Evolutionary conservation across 2,888 invertebrate species (phyloP).

Genomic region (Exephanes ischioxanthus): DNA sequence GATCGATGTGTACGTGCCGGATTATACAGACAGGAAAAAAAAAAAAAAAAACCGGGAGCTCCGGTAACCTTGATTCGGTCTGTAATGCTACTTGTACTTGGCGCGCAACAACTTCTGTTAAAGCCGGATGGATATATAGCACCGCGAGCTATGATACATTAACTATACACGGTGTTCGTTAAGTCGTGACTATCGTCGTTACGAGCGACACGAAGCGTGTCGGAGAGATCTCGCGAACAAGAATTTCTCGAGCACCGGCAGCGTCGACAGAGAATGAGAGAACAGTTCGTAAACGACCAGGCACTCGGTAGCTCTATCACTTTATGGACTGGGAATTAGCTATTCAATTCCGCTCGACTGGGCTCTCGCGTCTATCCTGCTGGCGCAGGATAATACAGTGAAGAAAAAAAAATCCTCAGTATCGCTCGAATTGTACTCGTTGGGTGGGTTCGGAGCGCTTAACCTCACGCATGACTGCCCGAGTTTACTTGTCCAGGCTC

Average conservation of each 20-base stretch:
- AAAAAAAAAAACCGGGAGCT: constrained; percentile 68
- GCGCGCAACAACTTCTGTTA: constrained; percentile 8
- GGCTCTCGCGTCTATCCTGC: constrained; percentile 18
- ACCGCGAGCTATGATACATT: not conserved
- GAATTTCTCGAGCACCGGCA: constrained; percentile 27
- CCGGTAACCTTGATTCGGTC: constrained; percentile 75
- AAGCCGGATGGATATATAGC: constrained; percentile 23
- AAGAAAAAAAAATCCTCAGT: constrained; percentile 9
- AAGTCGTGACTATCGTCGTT: constrained; percentile 49
- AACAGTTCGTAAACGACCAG: constrained; percentile 39
- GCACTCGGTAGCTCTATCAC: constrained; percentile 38
- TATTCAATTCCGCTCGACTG: constrained; percentile 44
- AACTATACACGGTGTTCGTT: constrained; percentile 29
- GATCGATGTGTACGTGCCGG: constrained; percentile 13
- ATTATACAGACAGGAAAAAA: not conserved
- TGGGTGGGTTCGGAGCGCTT: constrained; percentile 13
- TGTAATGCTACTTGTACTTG: constrained; percentile 52
- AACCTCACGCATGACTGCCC: constrained; percentile 30
- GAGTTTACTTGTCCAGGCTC: not conserved
- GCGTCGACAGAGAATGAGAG: not conserved
- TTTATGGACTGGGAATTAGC: constrained; percentile 49
- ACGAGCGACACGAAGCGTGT: constrained; percentile 27
- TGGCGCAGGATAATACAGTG: not conserved
- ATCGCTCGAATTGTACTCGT: constrained; percentile 8
- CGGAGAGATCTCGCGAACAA: constrained; percentile 48